These are phyloP conservation scores for Epinotia nisella DNA, from an alignment of 2,888 invertebrate genomes.

Conservation along the genomic window DNA sequence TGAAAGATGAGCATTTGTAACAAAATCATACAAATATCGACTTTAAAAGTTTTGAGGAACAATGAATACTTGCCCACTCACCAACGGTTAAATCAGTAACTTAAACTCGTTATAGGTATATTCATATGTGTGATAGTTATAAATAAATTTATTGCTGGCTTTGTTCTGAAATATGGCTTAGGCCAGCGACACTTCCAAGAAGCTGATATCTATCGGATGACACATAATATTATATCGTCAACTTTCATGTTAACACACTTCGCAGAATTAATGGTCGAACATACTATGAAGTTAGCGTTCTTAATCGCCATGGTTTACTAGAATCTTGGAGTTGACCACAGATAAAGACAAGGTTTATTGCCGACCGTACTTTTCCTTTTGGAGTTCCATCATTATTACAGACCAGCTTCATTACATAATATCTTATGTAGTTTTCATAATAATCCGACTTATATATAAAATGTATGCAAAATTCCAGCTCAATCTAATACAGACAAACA, in stretches of 20 bases:
- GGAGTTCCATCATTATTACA: neutral
- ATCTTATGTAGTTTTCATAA: too few relatives aligned
- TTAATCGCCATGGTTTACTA: conserved; percentile 18
- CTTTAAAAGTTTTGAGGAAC: neutral
- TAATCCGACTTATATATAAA: neutral
- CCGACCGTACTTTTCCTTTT: neutral
- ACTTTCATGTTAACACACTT: conserved; percentile 32
- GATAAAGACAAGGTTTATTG: neutral
- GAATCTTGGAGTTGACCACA: neutral
- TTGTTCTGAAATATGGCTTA: conserved; percentile 30
- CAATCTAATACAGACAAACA: neutral
- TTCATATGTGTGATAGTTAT: neutral
- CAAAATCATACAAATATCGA: neutral
- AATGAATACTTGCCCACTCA: neutral
- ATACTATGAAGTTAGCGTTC: neutral
- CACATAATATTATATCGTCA: conserved; percentile 13
- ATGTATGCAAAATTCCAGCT: neutral
- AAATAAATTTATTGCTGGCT: conserved; percentile 22
- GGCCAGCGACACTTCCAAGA: conserved; percentile 28
- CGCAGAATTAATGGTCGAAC: conserved; percentile 13
- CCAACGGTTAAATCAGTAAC: too few relatives aligned
- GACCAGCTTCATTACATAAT: too few relatives aligned
- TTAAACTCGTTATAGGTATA: too few relatives aligned
- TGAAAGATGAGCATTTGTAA: neutral
- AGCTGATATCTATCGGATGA: conserved; percentile 20